Evolutionary conservation across 2,113 vertebrate genomes (phyloP).

Genomic region (Lampris megalopsis): DNA sequence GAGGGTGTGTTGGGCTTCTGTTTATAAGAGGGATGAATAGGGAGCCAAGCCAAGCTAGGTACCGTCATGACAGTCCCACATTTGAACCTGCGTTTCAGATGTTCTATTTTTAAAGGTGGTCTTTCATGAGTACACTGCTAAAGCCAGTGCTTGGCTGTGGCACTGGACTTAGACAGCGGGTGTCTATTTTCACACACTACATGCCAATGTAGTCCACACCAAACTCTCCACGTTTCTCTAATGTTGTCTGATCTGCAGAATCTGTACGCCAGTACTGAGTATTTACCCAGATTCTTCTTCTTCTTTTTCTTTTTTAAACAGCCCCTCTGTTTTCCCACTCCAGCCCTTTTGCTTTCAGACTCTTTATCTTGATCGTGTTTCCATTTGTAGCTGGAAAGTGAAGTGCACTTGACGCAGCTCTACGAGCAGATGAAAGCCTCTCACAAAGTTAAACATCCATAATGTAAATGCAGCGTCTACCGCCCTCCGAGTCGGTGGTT

Average conservation of each 20-base stretch:
- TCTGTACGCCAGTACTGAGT: slow-evolving; percentile 31
- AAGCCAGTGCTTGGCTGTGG: slow-evolving; percentile 14
- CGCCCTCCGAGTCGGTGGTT: neutral
- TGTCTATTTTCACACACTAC: slow-evolving; percentile 17
- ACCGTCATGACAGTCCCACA: slow-evolving; percentile 40
- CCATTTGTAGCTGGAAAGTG: slow-evolving; percentile 42
- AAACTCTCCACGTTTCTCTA: neutral
- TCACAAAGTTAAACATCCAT: slow-evolving; percentile 43
- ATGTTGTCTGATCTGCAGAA: slow-evolving; percentile 20
- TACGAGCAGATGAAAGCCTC: slow-evolving; percentile 48
- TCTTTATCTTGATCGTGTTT: slow-evolving; percentile 47
- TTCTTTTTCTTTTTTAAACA: slow-evolving; percentile 15
- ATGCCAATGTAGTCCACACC: neutral
- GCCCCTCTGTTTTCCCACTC: neutral
- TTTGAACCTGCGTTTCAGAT: slow-evolving; percentile 25
- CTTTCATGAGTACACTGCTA: neutral
- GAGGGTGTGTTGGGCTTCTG: slow-evolving; percentile 50
- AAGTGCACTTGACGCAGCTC: slow-evolving; percentile 9
- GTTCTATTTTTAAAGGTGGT: slow-evolving; percentile 26
- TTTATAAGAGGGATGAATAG: slow-evolving; percentile 60
- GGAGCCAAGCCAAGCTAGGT: slow-evolving; percentile 58
- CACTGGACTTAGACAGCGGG: neutral
- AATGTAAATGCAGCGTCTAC: slow-evolving; percentile 31
- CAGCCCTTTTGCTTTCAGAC: slow-evolving; percentile 8
- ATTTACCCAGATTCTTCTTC: slow-evolving; percentile 39